These are phyloP conservation scores for Campopleginae sp. DNA, from an alignment of 2,888 invertebrate species.

Conservation along the genomic window DNA sequence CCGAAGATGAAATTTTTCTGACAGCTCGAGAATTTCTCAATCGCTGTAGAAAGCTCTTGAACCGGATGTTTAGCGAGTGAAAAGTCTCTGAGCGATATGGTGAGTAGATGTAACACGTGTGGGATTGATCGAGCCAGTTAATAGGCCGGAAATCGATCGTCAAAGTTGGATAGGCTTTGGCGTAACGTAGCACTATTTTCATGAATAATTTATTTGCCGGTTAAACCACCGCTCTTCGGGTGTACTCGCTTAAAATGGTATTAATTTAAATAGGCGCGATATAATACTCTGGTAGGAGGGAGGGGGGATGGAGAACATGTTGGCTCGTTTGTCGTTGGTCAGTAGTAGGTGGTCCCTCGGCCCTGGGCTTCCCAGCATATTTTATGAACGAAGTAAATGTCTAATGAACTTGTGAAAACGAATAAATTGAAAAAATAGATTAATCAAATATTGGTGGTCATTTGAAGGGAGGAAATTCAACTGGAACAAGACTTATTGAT, in stretches of 20 bases:
- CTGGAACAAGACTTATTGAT: not conserved
- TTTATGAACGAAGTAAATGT: not conserved
- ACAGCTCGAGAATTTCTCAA: too few species aligned
- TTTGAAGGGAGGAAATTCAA: not conserved
- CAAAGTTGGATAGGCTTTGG: not conserved
- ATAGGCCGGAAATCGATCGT: slow-evolving; percentile 47
- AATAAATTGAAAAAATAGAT: not conserved
- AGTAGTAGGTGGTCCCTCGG: slow-evolving; percentile 3
- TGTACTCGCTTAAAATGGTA: slow-evolving; percentile 44
- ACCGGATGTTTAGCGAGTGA: not conserved
- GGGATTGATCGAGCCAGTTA: slow-evolving; percentile 15
- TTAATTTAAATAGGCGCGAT: slow-evolving; percentile 58
- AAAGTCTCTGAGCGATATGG: not conserved
- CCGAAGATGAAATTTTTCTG: not conserved
- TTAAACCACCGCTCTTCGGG: slow-evolving; percentile 48
- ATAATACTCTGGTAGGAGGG: not conserved
- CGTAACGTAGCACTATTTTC: slow-evolving; percentile 33
- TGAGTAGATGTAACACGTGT: not conserved
- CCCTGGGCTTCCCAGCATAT: not conserved
- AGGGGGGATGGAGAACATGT: not conserved
- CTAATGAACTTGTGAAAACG: not conserved
- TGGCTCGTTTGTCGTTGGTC: slow-evolving; percentile 44
- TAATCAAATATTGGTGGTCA: not conserved
- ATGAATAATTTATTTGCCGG: slow-evolving; percentile 65
- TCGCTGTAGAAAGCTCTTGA: not conserved